A percentile compares a stretch with the other conserved stretches of the same genome.
Evolutionary conservation across 1,140 invertebrate genomes (phyloP).

Genomic region (Drosophila elegans): DNA sequence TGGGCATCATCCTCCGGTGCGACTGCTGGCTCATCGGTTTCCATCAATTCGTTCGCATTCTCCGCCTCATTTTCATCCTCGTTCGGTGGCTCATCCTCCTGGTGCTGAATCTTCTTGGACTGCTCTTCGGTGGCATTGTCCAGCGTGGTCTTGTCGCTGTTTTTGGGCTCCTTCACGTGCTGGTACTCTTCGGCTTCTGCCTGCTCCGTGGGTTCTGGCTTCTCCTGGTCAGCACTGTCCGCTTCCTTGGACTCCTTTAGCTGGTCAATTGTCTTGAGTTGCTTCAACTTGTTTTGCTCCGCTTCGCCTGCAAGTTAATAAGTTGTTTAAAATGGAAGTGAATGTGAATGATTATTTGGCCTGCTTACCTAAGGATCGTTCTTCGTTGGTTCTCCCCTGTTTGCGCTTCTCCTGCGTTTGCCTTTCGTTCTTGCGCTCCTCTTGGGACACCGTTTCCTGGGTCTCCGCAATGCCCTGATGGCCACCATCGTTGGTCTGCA

Average conservation of each 20-base stretch:
- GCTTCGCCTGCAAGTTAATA: constrained; percentile 77
- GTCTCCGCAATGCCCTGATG: constrained; percentile 86
- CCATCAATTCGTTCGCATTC: constrained; percentile 84
- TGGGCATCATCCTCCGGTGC: constrained; percentile 85
- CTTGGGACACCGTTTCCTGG: constrained; percentile 84
- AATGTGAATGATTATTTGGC: too few species aligned
- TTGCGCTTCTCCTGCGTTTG: constrained; percentile 76
- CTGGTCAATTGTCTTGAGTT: constrained; percentile 87
- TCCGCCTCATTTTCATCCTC: constrained; percentile 87
- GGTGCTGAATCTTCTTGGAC: constrained; percentile 89
- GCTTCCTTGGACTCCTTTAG: constrained; percentile 85
- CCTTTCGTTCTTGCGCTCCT: constrained; percentile 79
- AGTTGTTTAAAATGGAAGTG: too few species aligned
- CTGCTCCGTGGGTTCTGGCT: constrained; percentile 74
- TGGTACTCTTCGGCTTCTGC: constrained; percentile 89
- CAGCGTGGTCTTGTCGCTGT: constrained; percentile 87
- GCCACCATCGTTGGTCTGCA: constrained; percentile 85
- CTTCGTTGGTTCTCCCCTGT: constrained; percentile 85
- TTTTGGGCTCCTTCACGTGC: constrained; percentile 93
- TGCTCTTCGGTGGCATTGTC: constrained; percentile 94
- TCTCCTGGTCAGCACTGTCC: constrained; percentile 85
- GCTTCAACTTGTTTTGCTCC: constrained; percentile 86
- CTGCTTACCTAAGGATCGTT: constrained; percentile 86
- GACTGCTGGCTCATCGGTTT: constrained; percentile 54
- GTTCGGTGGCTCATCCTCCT: constrained; percentile 86